Evolutionary conservation across 1,140 invertebrate species (phyloP), one percentile per base, ranked within the genome.

Genomic region (Homarus americanus): DNA sequence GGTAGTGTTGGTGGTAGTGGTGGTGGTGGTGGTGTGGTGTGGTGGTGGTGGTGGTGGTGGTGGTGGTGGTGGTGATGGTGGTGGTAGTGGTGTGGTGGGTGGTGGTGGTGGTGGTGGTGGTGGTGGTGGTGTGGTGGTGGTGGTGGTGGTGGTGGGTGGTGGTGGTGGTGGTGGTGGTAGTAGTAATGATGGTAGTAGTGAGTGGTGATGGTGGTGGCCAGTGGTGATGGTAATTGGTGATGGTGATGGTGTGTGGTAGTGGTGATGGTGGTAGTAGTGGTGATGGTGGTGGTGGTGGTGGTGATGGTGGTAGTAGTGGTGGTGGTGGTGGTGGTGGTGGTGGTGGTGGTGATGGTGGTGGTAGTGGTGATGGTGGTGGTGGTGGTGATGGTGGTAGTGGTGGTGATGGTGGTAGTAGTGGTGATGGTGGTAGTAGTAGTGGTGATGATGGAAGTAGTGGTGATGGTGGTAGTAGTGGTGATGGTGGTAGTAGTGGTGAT

Each of bases 81-180:
- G 72, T 10, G 20, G 72, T 40, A 32, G 15, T 75, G 72, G 72
- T 75, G 72, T 32, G 12, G 72, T 10, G 2, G 72, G 72, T 24
- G 20, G 72, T 40, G 20, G 15, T 75, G 72, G 72, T 75, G 72
- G 32, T 75, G 72, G 72, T 32, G 72, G 72, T 24, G 20, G 72
- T 40, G 20, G 72, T 75, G 72, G 72, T 75, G 38, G 32, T 75
- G 72, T n/a, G n/a, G n/a, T n/a, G n/a, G n/a, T n/a, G n/a, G n/a
- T n/a, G n/a, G n/a, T n/a, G n/a, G n/a, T n/a, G n/a, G n/a, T n/a
- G n/a, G n/a, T n/a, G n/a, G n/a, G 72, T 32, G 72, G 72, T 24
- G 20, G 72, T 40, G 20, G 72, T 75, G 72, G 72, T 75, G 72
- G 32, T 75, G 72, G 72, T 32, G 72, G 72, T 24, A 40, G 72